phyloP scores from a whole-genome alignment of 2,888 invertebrate species.

The Noctua fimbriata region DNA sequence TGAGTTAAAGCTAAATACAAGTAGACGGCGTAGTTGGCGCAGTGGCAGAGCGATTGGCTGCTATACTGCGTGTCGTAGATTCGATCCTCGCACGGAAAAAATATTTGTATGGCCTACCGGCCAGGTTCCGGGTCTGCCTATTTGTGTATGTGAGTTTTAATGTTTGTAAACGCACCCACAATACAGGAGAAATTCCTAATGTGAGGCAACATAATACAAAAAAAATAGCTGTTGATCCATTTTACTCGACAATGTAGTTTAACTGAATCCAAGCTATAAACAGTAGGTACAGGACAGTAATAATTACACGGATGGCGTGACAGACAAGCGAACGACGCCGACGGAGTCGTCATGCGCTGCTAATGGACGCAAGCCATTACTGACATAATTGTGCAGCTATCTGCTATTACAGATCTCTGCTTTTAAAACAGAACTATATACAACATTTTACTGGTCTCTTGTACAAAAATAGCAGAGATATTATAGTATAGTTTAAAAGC shows the following conservation, averaged over 20 bases:
- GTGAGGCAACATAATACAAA: no score
- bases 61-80: no score
- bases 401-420: constrained; percentile 43
- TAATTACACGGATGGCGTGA: constrained; percentile 68
- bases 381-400: constrained; percentile 64
- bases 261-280: constrained; percentile 16
- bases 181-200: no score
- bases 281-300: constrained; percentile 15
- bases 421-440: constrained; percentile 36
- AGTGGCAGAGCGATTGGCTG: no score
- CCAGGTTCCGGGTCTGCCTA: no score
- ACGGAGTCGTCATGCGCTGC: constrained; percentile 43
- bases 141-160: no score
- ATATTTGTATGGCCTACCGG: no score
- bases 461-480: neutral
- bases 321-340: constrained; percentile 33
- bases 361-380: constrained; percentile 76
- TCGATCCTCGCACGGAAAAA: no score
- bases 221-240: neutral
- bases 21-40: no score
- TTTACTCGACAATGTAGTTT: neutral
- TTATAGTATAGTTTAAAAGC: neutral
- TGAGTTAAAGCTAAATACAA: neutral
- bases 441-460: neutral
- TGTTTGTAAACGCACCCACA: no score